Evolutionary conservation across 2,888 invertebrate species (phyloP).

Genomic region (Synanthedon myopaeformis): DNA sequence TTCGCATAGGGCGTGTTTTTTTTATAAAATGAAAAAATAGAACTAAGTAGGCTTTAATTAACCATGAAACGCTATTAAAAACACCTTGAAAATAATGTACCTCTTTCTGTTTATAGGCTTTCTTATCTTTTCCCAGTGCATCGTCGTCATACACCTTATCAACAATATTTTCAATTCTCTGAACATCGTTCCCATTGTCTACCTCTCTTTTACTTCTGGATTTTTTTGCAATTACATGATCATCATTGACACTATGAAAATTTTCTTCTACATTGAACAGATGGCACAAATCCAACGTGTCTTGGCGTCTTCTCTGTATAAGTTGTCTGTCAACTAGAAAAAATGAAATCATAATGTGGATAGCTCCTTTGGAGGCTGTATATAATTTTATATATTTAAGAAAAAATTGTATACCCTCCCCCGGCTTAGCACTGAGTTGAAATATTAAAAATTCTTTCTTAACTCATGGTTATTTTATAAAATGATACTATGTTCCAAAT

Average conservation of each 20-base stretch:
- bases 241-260: background rate
- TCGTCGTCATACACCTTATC: slow-evolving; percentile 49
- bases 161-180: slow-evolving; percentile 39
- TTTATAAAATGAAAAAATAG: too few species aligned
- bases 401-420: too few species aligned
- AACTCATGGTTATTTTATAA: too few species aligned
- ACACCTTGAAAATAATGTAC: too few species aligned
- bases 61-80: too few species aligned
- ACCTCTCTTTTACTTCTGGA: slow-evolving; percentile 16
- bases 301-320: slow-evolving; percentile 43
- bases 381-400: too few species aligned
- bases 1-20: too few species aligned
- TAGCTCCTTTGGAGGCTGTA: too few species aligned
- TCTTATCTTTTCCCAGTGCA: slow-evolving; percentile 22
- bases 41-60: too few species aligned
- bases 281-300: slow-evolving; percentile 50
- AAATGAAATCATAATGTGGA: background rate
- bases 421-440: too few species aligned
- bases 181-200: slow-evolving; percentile 19
- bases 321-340: slow-evolving; percentile 40
- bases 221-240: background rate
- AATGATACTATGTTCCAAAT: background rate
- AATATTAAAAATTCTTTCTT: too few species aligned
- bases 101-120: slow-evolving; percentile 26
- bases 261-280: slow-evolving; percentile 30